Evolutionary conservation across 2,797 vertebrate genomes (phyloP), one percentile per base, ranked within the genome.

Genomic region (Agapornis canus): DNA sequence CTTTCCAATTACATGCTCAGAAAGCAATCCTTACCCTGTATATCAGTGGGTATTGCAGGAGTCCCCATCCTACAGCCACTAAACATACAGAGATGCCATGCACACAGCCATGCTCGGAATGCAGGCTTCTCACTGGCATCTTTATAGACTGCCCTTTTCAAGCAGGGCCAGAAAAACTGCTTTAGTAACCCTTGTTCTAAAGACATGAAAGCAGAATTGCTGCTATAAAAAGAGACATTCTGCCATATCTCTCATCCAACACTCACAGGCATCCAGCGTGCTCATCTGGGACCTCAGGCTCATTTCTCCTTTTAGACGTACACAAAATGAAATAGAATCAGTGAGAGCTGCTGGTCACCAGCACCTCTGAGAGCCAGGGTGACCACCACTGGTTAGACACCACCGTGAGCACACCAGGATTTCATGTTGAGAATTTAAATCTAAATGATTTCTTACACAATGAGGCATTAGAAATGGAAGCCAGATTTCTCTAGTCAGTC

Each of bases 1-100:
- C 13, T 64, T 65, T 63, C 45, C 64, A 61, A 10, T 42, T 66
- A 73, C 10, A 6, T 7, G 52, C 26, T 39, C 32, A n/a, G 39
- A 48, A 22, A 47, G 19, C 3, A 54, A 68, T 17, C 23, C 49
- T 17, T 1, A 29, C 29, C 11, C 45, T 17, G 31, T 3, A 21
- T 8, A 26, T 14, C 54, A 19, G 0, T 0, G 3, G 35, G 32
- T 17, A 42, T 17, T 42, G 22, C 6, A 32, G 21, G 39, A 68
- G 7, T 16, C 5, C 26, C 49, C 13, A 17, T 51, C 45, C 65
- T 3, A 3, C 3, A 63, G n/a, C 51, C 52, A 11, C n/a, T 3
- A 3, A 37, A 31, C 31, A 25, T 18, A 40, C 26, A 47, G 40
- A 60, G 19, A 25, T 37, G 22, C 51, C 32, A 25, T 0, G 1